Percentiles rank a stretch among this genome's conserved stretches.
Evolutionary conservation across 2,888 invertebrate genomes (phyloP).

Genomic region (Blastobasis adustella): DNA sequence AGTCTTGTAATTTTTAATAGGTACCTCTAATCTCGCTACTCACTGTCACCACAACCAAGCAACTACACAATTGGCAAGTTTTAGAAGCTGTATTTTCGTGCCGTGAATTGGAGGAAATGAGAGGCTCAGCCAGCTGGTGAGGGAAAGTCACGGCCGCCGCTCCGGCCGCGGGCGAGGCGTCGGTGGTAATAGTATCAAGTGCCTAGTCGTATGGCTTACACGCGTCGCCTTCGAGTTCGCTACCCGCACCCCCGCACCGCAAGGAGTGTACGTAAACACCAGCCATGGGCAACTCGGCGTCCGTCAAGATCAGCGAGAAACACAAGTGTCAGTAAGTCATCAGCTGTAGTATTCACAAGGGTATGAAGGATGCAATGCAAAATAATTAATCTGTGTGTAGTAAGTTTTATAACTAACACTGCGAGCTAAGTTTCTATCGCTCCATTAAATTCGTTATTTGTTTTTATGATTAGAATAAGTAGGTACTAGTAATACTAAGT

Average conservation of each 20-base stretch:
- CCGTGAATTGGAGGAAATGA: conserved; percentile 31
- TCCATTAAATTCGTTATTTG: neutral
- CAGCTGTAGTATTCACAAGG: neutral
- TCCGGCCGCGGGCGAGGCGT: conserved; percentile 10
- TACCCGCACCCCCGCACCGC: neutral
- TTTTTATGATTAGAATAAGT: neutral
- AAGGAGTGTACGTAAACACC: neutral
- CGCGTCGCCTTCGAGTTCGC: neutral
- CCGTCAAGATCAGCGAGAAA: conserved; percentile 60
- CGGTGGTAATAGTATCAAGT: neutral
- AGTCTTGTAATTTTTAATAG: no score
- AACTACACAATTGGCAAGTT: no score
- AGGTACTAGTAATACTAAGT: no score
- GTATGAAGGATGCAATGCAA: neutral
- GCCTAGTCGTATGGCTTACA: conserved; percentile 6
- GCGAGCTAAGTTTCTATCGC: neutral
- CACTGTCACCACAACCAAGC: no score
- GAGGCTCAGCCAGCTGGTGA: conserved; percentile 21
- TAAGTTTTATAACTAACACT: neutral
- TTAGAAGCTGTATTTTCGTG: no score
- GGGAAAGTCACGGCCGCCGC: conserved; percentile 62
- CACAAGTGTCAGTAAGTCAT: conserved; percentile 62
- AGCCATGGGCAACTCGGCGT: conserved; percentile 63
- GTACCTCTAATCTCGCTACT: no score
- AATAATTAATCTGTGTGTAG: neutral